Base-by-base conservation (phyloP, 2,888 invertebrate species). In the Patella depressa region DNA sequence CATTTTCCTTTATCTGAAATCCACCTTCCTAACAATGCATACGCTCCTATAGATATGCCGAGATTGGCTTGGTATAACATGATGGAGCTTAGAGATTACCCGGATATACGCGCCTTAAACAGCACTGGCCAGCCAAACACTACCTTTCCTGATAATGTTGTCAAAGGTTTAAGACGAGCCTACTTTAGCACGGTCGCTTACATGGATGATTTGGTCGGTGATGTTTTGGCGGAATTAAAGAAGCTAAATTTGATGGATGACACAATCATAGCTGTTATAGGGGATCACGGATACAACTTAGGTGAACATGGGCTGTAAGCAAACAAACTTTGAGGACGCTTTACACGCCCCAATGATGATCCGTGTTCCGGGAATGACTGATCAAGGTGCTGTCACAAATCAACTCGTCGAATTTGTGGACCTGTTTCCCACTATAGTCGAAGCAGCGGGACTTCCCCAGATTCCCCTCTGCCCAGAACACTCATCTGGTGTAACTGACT, bases 271-370 rank as follows among this genome's bases (percentile, higher is more conserved):
- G 73, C 82, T 5, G 82, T 86, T 45, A 7, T 78, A 5, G 83
- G 85, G 12, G 85, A 86, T 71, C 86, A 86, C 71, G 86, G 85
- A 17, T 84, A 59, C 12, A 77, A 81, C 19, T 80, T 85, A 14
- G 83, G 84, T 12, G 84, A 84, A 73, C 83, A 82, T 71, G 82
- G 81, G 4, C 75, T 74, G 24, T 53, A 87, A 87, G 72, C 82
- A 84, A 69, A 85, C 85, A 1, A 85, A 87, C 73, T 86, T 87
- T 73, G 85, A 87, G 73, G 72, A 85, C 0, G 81, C 85, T 2
- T 84, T 85, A 2, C 86, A 84, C 55, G 84, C 84, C 14, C 87
- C 87, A 3, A 83, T 86, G 83, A 84, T 87, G 82, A 75, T 87
- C 11, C 81, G 72, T n/a, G 79, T 84, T 57, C 83, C 81, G 0